Evolutionary conservation across 2,888 invertebrate species (phyloP), one percentile per base, ranked within the genome.

Genomic region (Pseudanteris insignis): DNA sequence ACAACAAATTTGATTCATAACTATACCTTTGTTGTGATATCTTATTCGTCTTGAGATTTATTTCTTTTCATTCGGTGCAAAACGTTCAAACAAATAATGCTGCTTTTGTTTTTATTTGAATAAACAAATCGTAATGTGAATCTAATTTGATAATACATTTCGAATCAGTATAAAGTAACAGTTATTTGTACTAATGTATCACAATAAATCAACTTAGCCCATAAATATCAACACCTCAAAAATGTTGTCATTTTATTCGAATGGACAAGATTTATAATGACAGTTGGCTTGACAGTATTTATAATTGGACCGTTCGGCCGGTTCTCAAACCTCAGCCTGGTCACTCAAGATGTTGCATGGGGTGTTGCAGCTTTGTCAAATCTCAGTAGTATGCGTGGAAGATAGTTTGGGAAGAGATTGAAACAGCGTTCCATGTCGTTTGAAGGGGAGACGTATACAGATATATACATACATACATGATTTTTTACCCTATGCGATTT

Each of bases 391-490:
- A 60, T 61, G 57, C 50, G 50, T 50, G 33, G 47, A 63, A 53
- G 54, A 67, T 36, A 60, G 58, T 58, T 60, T 48, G 71, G 71
- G 73, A 73, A 75, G 71, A 74, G 68, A 73, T 69, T 70, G 72
- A 70, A 73, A 72, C 67, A 68, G 66, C 70, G 65, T 69, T 74
- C 64, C 76, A 74, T 74, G 72, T 68, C 71, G 67, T 67, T 71
- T 74, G 73, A 73, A 73, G 72, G 74, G 73, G 72, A 68, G 58
- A 53, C 55, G 57, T 69, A 67, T 29, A 25, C 30, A 24, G 34
- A 21, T 40, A 46, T 18, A 41, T 30, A 30, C 21, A 38, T 28
- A 28, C 9, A 67, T n/a, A 26, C n/a, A 26, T 26, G 9, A 26
- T 26, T n/a, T 48, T 33, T 40, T 50, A 69, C 57, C 66, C 48